Evolutionary conservation across 2,797 vertebrate species (phyloP).

Genomic region (Phataginus tetradactyla): DNA sequence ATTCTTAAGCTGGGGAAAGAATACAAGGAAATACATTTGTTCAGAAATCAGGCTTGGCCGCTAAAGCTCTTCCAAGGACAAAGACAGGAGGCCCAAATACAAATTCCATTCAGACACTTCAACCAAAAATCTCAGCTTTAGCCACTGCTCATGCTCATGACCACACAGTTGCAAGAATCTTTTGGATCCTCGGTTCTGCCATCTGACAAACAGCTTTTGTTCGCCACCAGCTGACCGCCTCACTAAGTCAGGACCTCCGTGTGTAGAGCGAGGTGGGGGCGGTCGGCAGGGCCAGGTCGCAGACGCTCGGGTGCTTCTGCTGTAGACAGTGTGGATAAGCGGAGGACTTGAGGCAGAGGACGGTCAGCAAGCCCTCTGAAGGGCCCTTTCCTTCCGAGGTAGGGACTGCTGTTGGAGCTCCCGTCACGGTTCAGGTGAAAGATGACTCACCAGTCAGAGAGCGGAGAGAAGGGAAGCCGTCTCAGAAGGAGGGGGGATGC

Average conservation of each 20-base stretch:
- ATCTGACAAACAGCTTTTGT: not conserved
- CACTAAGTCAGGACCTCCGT: not conserved
- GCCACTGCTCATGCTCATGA: not conserved
- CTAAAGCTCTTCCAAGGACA: not conserved
- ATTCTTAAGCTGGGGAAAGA: not conserved
- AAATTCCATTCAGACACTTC: not conserved
- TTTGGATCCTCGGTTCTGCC: not conserved
- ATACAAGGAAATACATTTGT: not conserved
- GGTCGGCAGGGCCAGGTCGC: accelerated
- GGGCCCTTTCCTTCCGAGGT: not conserved
- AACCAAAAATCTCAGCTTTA: not conserved
- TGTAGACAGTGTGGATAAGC: not conserved
- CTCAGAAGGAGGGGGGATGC: not conserved
- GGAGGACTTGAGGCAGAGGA: not conserved
- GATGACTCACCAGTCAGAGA: not conserved
- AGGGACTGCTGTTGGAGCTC: not conserved
- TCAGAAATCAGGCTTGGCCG: not conserved
- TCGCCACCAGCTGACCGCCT: accelerated
- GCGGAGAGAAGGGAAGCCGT: not conserved
- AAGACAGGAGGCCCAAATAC: not conserved
- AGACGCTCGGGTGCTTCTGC: not conserved
- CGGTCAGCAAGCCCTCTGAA: not conserved
- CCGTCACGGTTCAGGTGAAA: not conserved
- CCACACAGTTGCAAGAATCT: not conserved
- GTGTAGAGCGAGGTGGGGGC: not conserved